Percentiles rank a stretch among this genome's conserved stretches.
These are phyloP conservation scores for Prionailurus bengalensis DNA, from an alignment of 2,113 vertebrate genomes.

Conservation along the genomic window DNA sequence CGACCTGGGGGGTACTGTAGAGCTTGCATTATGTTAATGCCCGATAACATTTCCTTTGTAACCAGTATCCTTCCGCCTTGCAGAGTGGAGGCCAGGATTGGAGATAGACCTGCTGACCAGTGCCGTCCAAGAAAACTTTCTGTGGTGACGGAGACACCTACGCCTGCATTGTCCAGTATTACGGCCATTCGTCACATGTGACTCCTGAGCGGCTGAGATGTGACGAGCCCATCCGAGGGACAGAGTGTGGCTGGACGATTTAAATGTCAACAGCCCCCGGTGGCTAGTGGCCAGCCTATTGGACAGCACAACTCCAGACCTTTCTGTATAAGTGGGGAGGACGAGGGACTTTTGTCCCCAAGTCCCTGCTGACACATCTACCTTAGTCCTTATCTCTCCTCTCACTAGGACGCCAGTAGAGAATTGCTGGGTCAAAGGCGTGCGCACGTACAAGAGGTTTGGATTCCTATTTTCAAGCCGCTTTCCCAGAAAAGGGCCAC, in stretches of 20 bases:
- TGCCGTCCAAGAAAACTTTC: neutral
- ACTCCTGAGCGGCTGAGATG: accelerated
- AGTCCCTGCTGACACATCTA: neutral
- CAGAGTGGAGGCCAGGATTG: neutral
- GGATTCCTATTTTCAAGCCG: neutral
- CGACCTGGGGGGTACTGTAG: accelerated
- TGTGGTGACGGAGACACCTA: neutral
- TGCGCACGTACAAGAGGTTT: neutral
- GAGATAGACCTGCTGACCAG: neutral
- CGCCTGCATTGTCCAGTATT: accelerated
- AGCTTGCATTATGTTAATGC: neutral
- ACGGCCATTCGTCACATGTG: accelerated
- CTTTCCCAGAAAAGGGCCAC: neutral
- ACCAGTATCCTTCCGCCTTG: neutral
- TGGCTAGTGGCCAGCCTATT: accelerated
- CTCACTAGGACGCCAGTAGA: neutral
- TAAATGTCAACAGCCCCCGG: accelerated
- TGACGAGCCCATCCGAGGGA: accelerated
- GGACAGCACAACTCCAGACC: neutral
- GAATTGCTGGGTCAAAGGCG: neutral
- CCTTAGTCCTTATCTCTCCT: neutral
- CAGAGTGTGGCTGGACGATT: neutral
- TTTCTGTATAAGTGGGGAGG: neutral
- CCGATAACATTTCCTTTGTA: neutral
- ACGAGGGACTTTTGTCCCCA: neutral